phyloP scores from a whole-genome alignment of 1,140 invertebrate species.

The Ladona fulva region DNA sequence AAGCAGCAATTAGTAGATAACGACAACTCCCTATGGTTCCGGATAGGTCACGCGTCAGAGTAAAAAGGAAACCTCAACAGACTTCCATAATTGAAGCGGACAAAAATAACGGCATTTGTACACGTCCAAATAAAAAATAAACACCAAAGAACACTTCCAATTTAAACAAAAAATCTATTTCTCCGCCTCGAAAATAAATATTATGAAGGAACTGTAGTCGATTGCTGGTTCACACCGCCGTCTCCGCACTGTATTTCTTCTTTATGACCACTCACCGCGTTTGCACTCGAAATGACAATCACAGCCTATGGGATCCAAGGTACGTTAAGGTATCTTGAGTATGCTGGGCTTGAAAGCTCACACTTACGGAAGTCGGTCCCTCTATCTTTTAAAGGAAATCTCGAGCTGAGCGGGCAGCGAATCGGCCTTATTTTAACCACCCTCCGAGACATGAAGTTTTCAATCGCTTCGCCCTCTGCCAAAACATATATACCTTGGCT shows the following conservation, averaged over 20 bases:
- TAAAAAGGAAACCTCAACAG: no score
- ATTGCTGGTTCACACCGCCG: neutral
- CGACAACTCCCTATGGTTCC: neutral
- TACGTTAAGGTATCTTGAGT: neutral
- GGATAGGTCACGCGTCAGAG: neutral
- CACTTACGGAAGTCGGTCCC: no score
- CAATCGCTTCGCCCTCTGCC: no score
- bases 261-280: neutral
- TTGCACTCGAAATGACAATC: neutral
- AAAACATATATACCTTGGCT: no score
- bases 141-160: neutral
- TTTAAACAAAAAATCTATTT: neutral
- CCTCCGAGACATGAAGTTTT: no score
- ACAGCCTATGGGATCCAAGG: neutral
- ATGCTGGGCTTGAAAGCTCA: no score
- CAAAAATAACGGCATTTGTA: no score
- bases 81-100: no score
- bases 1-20: neutral
- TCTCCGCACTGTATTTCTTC: neutral
- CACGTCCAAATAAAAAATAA: neutral
- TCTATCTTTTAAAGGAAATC: no score
- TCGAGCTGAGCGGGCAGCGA: no score
- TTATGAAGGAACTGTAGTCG: neutral
- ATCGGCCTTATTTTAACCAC: no score
- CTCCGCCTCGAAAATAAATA: neutral